A percentile compares a stretch with the other conserved stretches of the same genome.
Conservation (phyloP, 2,888 invertebrate species). For the Agrochola litura region DNA sequence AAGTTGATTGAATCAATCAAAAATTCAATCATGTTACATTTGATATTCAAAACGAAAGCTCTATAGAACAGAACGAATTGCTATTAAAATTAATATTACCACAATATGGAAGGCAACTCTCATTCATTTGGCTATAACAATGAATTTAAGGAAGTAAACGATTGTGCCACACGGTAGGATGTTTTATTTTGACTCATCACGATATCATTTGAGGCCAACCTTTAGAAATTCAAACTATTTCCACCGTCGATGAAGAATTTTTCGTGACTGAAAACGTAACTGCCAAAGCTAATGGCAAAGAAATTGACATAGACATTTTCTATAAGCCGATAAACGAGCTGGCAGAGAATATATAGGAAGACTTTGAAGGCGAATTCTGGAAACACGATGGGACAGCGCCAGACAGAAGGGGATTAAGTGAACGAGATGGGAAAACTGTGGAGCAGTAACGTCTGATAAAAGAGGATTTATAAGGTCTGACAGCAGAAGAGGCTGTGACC, state of each 20-base stretch:
- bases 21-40: constrained; percentile 51
- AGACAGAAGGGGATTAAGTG: constrained; percentile 36
- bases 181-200: constrained; percentile 50
- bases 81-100: constrained; percentile 44
- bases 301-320: constrained; percentile 22
- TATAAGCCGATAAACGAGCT: constrained; percentile 39
- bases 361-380: constrained; percentile 30
- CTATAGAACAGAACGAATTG: constrained; percentile 6
- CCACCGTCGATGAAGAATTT: constrained; percentile 12
- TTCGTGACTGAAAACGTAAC: constrained; percentile 16
- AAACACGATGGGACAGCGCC: constrained; percentile 33
- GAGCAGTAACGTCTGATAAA: constrained; percentile 16
- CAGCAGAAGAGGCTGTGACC: constrained; percentile 1
- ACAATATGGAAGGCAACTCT: constrained; percentile 20
- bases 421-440: constrained; percentile 23
- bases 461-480: constrained; percentile 6
- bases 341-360: constrained; percentile 21
- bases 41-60: constrained; percentile 48
- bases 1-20: constrained; percentile 49
- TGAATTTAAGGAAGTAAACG: constrained; percentile 47
- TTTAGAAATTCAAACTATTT: not conserved
- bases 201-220: constrained; percentile 16
- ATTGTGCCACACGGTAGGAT: constrained; percentile 35
- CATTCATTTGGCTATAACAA: constrained; percentile 41
- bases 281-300: constrained; percentile 17